Conservation (phyloP, 2,797 vertebrate genomes). For the Hippocampus kuda region DNA sequence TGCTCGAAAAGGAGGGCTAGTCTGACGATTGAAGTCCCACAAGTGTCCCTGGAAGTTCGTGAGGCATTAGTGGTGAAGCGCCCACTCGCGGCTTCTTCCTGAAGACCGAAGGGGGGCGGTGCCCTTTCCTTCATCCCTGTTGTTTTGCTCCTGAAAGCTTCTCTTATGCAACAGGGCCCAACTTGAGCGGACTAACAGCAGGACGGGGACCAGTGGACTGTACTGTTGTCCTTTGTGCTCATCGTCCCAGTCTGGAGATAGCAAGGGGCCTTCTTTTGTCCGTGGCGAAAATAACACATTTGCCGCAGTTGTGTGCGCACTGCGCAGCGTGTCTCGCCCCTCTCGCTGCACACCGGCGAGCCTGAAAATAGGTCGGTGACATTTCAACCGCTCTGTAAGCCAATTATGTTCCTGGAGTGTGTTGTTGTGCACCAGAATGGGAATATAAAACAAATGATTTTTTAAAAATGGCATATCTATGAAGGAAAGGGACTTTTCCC, state of each 20-base stretch:
- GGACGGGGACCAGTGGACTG: slow-evolving; percentile 20
- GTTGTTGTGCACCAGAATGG: background rate
- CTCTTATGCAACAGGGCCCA: slow-evolving; percentile 30
- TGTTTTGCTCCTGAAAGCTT: slow-evolving; percentile 24
- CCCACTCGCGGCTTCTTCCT: slow-evolving; percentile 44
- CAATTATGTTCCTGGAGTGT: background rate
- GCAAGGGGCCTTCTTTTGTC: slow-evolving; percentile 14
- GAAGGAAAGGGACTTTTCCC: background rate
- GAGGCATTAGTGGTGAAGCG: slow-evolving; percentile 65
- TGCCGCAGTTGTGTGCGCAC: background rate
- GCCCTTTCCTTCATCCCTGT: slow-evolving; percentile 32
- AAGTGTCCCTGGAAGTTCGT: slow-evolving; percentile 56
- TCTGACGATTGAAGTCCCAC: slow-evolving; percentile 54
- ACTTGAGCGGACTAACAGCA: slow-evolving; percentile 38
- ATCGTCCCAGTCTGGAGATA: slow-evolving; percentile 9
- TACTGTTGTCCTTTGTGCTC: slow-evolving; percentile 18
- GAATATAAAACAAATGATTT: too few species aligned
- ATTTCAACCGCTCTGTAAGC: background rate
- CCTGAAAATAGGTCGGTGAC: background rate
- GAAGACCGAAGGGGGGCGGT: slow-evolving; percentile 47
- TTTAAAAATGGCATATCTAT: background rate
- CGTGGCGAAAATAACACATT: background rate
- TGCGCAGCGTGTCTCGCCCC: background rate
- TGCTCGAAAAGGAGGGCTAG: slow-evolving; percentile 49
- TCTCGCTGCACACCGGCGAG: background rate